These are phyloP conservation scores for Halocaridina rubra DNA, from an alignment of 2,888 invertebrate genomes.

Conservation along the genomic window DNA sequence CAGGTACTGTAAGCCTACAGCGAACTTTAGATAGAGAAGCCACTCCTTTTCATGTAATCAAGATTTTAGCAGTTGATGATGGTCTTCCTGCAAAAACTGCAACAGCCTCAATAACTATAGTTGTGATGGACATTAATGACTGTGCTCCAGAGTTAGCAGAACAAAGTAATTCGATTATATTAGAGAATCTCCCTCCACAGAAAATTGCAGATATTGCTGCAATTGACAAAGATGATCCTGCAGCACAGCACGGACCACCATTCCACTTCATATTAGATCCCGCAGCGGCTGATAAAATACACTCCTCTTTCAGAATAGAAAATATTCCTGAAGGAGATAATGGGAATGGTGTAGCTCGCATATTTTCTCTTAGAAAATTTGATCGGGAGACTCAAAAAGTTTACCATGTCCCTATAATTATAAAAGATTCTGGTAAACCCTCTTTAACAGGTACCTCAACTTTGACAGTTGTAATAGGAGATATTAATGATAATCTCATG, in stretches of 20 bases:
- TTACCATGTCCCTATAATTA: slow-evolving; percentile 95
- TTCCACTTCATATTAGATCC: slow-evolving; percentile 94
- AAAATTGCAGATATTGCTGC: slow-evolving; percentile 93
- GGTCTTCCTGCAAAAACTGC: slow-evolving; percentile 93
- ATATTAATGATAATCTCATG: slow-evolving; percentile 98
- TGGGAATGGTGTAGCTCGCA: slow-evolving; percentile 96
- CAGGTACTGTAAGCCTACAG: slow-evolving; percentile 92
- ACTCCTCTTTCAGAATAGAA: slow-evolving; percentile 94
- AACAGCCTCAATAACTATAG: slow-evolving; percentile 91
- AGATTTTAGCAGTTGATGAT: slow-evolving; percentile 94
- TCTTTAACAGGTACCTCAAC: slow-evolving; percentile 96
- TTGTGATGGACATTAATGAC: slow-evolving; percentile 95
- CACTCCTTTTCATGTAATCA: slow-evolving; percentile 93
- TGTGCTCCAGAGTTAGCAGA: slow-evolving; percentile 90
- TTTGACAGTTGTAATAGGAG: slow-evolving; percentile 95
- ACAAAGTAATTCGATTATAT: slow-evolving; percentile 80
- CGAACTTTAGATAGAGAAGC: slow-evolving; percentile 92
- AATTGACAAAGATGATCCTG: slow-evolving; percentile 93
- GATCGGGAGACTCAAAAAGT: slow-evolving; percentile 96
- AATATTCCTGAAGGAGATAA: slow-evolving; percentile 97
- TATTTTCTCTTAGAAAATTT: slow-evolving; percentile 92
- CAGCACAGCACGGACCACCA: slow-evolving; percentile 95
- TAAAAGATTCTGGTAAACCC: slow-evolving; percentile 97
- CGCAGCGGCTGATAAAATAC: slow-evolving; percentile 91
- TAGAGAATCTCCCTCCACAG: slow-evolving; percentile 92